phyloP scores from a whole-genome alignment of 2,797 vertebrate genomes.

The Amblyopsis hoosieri region DNA sequence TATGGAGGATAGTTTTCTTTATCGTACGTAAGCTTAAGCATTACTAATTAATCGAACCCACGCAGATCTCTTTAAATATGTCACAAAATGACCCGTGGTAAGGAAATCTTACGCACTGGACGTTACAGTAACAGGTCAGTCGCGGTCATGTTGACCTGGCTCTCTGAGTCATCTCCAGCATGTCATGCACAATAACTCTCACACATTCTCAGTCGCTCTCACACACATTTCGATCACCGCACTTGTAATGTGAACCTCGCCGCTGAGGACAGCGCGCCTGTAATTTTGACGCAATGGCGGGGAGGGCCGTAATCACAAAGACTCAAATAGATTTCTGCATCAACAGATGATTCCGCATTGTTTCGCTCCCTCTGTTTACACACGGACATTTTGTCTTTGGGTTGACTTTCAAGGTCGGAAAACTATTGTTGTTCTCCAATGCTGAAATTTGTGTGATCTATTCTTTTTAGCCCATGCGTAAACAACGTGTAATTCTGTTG shows the following conservation, averaged over 20 bases:
- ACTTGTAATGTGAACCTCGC: conserved; percentile 72
- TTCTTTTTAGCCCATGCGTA: conserved; percentile 31
- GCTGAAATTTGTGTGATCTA: conserved; percentile 48
- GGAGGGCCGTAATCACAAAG: conserved; percentile 74
- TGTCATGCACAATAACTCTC: conserved; percentile 59
- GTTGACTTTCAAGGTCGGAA: conserved; percentile 48
- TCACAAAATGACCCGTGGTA: conserved; percentile 38
- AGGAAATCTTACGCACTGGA: conserved; percentile 44
- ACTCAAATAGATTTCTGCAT: conserved; percentile 77
- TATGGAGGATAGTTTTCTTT: conserved; percentile 28
- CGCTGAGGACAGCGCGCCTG: conserved; percentile 54
- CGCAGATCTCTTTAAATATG: conserved; percentile 16
- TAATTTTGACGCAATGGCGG: conserved; percentile 68
- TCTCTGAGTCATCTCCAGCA: conserved; percentile 24
- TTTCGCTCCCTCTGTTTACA: conserved; percentile 62
- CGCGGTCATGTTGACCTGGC: conserved; percentile 50
- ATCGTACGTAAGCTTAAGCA: neutral
- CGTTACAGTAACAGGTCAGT: conserved; percentile 47
- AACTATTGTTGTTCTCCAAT: conserved; percentile 60
- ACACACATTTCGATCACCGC: conserved; percentile 73
- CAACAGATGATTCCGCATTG: conserved; percentile 74
- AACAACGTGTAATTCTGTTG: conserved; percentile 33
- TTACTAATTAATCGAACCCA: conserved; percentile 19
- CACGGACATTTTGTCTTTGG: conserved; percentile 35
- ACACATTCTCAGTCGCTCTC: conserved; percentile 64